Evolutionary conservation across 2,797 vertebrate species (phyloP), one percentile per base, ranked within the genome.

Genomic region (Leptoclinus maculatus): DNA sequence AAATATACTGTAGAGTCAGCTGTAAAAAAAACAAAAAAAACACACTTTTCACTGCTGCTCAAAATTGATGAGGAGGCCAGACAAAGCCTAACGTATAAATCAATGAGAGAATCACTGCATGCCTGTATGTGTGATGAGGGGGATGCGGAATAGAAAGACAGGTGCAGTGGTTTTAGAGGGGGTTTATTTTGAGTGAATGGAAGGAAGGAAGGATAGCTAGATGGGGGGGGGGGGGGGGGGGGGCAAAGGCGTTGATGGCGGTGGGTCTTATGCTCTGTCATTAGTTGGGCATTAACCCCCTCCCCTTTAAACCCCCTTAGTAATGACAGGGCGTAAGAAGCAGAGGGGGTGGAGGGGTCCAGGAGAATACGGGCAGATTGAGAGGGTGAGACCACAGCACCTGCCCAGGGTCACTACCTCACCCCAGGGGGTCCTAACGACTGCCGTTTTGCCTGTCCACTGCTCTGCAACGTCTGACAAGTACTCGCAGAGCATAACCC

Each of bases 281-380:
- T 96, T 95, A 95, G 92, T 92, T 91, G 93, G 92, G 94, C 91
- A 94, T 95, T 94, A 95, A 93, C 93, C 91, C 92, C 54, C 54
- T 29, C 88, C 88, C 80, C 86, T 78, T 75, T 82, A 74, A 85
- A 71, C 57, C 71, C 77, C 80, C 81, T 79, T 81, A 89, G 88
- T 96, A 95, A 95, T 95, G 91, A 95, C 94, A 90, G 91, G 91
- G 89, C 89, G 88, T 89, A 91, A 90, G 87, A 88, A 87, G 85
- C 75, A 80, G 84, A 76, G 82, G 84, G 85, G 85, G 84, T 76
- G 79, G 86, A 66, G 84, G 85, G 73, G 64, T 88, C 83, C 77
- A 86, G 83, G 89, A 89, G 88, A 88, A 89, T 78, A 86, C 12
- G 14, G 74, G 25, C 79, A 85, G 90, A 91, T 90, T 89, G 91